Evolutionary conservation across 2,113 vertebrate genomes (phyloP).

Genomic region (Phaethornis superciliosus): DNA sequence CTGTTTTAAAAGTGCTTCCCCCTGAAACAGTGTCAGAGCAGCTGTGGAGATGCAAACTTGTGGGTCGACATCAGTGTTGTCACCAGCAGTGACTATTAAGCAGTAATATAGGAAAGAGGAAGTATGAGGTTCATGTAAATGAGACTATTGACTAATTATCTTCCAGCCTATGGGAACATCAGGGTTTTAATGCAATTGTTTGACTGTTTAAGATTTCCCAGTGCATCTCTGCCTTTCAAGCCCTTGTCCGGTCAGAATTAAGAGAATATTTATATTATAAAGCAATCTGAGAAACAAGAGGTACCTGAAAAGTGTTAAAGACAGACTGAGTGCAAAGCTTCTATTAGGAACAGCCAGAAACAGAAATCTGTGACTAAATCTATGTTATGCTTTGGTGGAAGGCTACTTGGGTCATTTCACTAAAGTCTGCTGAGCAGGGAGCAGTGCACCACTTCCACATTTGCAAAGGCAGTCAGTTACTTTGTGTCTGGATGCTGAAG

Average conservation of each 20-base stretch:
- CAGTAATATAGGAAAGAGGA: not conserved
- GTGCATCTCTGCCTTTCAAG: not conserved
- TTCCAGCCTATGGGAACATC: not conserved
- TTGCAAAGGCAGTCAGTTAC: not conserved
- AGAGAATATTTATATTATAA: not conserved
- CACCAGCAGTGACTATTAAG: not conserved
- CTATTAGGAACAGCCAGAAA: not conserved
- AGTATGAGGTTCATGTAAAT: not conserved
- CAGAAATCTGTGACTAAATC: not conserved
- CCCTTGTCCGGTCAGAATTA: not conserved
- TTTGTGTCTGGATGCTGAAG: not conserved
- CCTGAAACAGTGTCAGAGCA: not conserved
- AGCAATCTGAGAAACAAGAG: not conserved
- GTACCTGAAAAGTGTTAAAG: not conserved
- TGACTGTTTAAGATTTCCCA: not conserved
- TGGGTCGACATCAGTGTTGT: not conserved
- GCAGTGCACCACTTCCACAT: not conserved
- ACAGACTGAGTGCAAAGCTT: not conserved
- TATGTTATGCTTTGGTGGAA: not conserved
- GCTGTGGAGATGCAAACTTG: not conserved
- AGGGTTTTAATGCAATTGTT: not conserved
- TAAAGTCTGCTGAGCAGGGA: not conserved
- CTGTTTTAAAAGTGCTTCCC: not conserved
- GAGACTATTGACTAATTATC: not conserved
- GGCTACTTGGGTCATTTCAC: not conserved